These are phyloP conservation scores for Ylistrum balloti DNA, from an alignment of 1,140 invertebrate genomes.

Conservation along the genomic window DNA sequence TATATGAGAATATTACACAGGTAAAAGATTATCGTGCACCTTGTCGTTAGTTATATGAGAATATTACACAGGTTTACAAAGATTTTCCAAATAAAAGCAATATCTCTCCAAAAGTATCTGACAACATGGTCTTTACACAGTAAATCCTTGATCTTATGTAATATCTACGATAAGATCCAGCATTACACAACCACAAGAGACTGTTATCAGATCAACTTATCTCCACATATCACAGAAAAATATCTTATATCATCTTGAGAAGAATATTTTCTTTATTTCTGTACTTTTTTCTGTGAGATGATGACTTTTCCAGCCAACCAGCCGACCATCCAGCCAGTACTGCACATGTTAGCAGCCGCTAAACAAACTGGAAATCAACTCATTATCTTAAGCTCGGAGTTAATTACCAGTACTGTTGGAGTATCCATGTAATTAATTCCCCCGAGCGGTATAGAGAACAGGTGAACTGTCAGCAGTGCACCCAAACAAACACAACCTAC, in stretches of 20 bases:
- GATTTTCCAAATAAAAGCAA: no score
- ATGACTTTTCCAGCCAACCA: background rate
- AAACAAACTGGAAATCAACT: background rate
- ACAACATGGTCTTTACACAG: no score
- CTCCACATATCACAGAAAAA: background rate
- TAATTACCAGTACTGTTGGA: background rate
- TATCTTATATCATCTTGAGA: background rate
- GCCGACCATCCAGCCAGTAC: no score
- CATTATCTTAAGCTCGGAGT: background rate
- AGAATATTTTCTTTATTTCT: constrained; percentile 30
- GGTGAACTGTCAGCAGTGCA: background rate
- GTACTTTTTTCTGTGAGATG: background rate
- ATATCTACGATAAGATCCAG: background rate
- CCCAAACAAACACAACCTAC: background rate
- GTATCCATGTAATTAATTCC: background rate
- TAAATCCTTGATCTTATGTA: background rate
- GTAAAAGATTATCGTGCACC: no score
- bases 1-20: no score
- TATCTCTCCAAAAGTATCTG: background rate
- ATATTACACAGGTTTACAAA: no score
- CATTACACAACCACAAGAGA: background rate
- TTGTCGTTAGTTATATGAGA: no score
- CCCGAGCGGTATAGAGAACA: background rate
- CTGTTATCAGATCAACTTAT: background rate
- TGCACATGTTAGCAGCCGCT: background rate